phyloP scores from a whole-genome alignment of 2,888 invertebrate genomes.

The Drosophila borborema region DNA sequence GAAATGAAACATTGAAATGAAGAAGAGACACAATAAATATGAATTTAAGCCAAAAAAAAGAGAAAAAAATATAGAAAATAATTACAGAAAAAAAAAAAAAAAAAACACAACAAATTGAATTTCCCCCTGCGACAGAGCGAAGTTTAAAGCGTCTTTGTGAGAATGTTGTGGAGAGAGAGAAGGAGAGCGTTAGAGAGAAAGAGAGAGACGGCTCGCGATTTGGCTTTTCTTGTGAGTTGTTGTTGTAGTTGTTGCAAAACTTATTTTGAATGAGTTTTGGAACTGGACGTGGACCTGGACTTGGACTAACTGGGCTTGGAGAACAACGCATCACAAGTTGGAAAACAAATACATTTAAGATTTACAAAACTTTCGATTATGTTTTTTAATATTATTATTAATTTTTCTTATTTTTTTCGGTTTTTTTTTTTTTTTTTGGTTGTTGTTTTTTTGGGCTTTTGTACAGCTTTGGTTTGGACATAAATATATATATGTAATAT shows the following conservation, averaged over 20 bases:
- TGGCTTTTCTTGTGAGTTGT: slow-evolving; percentile 16
- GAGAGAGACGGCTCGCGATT: slow-evolving; percentile 32
- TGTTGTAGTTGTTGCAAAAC: slow-evolving; percentile 19
- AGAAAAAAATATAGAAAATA: neutral
- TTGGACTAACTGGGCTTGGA: slow-evolving; percentile 39
- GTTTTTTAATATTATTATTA: neutral
- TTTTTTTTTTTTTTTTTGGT: slow-evolving; percentile 33
- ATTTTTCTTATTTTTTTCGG: too few relatives aligned
- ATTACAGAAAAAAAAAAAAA: neutral
- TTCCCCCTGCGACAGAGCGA: slow-evolving; percentile 54
- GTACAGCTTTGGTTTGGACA: slow-evolving; percentile 58
- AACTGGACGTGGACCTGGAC: slow-evolving; percentile 2
- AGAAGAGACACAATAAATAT: slow-evolving; percentile 26
- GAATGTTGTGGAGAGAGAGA: slow-evolving; percentile 34
- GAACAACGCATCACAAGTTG: slow-evolving; percentile 51
- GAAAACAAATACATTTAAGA: slow-evolving; percentile 36
- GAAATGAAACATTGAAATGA: slow-evolving; percentile 48
- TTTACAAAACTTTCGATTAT: slow-evolving; percentile 52
- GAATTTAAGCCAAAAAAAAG: slow-evolving; percentile 39
- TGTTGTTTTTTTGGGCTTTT: slow-evolving; percentile 44
- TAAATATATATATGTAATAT: slow-evolving; percentile 30
- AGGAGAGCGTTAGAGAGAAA: slow-evolving; percentile 10
- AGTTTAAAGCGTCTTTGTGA: slow-evolving; percentile 61
- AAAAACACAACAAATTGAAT: slow-evolving; percentile 5
- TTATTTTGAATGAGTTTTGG: slow-evolving; percentile 13